Base-by-base conservation (phyloP, 2,888 invertebrate species). In the Cephonodes hylas region DNA sequence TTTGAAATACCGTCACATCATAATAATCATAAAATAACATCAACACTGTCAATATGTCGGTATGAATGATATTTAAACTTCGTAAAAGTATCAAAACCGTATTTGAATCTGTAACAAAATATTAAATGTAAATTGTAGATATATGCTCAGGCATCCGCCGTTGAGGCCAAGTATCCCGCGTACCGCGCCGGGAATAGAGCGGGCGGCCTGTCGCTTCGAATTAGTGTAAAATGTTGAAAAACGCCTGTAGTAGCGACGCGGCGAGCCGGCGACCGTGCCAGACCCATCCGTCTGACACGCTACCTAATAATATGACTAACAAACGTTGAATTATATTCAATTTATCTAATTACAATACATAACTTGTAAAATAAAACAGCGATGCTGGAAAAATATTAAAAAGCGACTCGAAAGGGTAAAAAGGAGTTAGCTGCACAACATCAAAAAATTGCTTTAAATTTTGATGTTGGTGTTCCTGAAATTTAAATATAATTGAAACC, bases 151-250 rank as follows among this genome's bases (percentile, higher is more conserved):
- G 74, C 76, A 79, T 81, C 75, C 77, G 76, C 64, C 70, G 66
- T 71, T 71, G 66, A 65, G 62, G 73, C 70, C 71, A 67, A 63
- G 73, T 71, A 71, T 72, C 70, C 68, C 70, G 74, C 71, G 67
- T 65, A 66, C 34, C 61, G 66, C 61, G 84, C 85, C 86, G 83
- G 88, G 89, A 91, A 91, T 91, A 91, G 90, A 88, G 86, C 84
- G 76, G 83, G 80, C 77, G 83, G 82, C 79, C 85, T 81, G 91
- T 91, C 91, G 81, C 79, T 81, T 88, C 76, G 85, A 89, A 90
- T 91, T 90, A 91, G 85, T 80, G 87, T 88, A 83, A 88, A 88
- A 87, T 78, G 79, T 75, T 81, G 88, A 89, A 91, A 90, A 90
- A 89, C 87, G 83, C 82, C 79, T 75, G 71, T 66, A 71, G 75